Evolutionary conservation across 2,888 invertebrate genomes (phyloP).

Genomic region (Zhuqinia jingwanae): DNA sequence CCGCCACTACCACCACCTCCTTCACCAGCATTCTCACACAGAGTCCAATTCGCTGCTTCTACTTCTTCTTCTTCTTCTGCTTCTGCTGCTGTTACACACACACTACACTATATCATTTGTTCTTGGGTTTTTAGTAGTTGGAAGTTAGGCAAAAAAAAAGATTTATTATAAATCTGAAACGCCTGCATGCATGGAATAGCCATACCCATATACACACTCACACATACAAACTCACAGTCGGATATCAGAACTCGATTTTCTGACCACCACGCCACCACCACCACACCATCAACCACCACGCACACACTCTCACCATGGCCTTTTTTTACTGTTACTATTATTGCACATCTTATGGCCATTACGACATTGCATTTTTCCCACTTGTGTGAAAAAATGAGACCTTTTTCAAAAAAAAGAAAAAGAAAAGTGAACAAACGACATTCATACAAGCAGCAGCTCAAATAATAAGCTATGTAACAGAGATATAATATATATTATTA

Average conservation of each 20-base stretch:
- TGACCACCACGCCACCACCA: conserved; percentile 20
- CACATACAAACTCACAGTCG: conserved; percentile 7
- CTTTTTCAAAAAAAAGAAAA: neutral
- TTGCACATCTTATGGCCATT: conserved; percentile 51
- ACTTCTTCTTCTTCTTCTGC: too few species aligned
- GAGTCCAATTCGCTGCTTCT: neutral
- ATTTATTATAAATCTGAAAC: conserved; percentile 66
- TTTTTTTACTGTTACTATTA: conserved; percentile 41
- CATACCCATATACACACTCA: neutral
- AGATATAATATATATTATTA: conserved; percentile 34
- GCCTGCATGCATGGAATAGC: conserved; percentile 39
- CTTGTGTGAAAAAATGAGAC: conserved; percentile 7
- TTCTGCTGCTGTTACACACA: too few species aligned
- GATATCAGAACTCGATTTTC: conserved; percentile 60
- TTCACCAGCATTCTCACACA: neutral
- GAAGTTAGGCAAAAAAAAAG: conserved; percentile 58
- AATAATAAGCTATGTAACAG: conserved; percentile 21
- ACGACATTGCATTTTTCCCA: conserved; percentile 57
- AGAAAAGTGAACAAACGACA: conserved; percentile 14
- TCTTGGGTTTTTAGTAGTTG: conserved; percentile 30
- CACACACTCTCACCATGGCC: conserved; percentile 19
- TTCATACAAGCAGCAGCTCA: conserved; percentile 30
- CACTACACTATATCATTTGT: conserved; percentile 59
- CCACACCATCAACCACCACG: conserved; percentile 34
- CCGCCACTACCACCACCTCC: neutral